phyloP scores from a whole-genome alignment of 2,113 vertebrate genomes.

The Lophotis ruficrista region DNA sequence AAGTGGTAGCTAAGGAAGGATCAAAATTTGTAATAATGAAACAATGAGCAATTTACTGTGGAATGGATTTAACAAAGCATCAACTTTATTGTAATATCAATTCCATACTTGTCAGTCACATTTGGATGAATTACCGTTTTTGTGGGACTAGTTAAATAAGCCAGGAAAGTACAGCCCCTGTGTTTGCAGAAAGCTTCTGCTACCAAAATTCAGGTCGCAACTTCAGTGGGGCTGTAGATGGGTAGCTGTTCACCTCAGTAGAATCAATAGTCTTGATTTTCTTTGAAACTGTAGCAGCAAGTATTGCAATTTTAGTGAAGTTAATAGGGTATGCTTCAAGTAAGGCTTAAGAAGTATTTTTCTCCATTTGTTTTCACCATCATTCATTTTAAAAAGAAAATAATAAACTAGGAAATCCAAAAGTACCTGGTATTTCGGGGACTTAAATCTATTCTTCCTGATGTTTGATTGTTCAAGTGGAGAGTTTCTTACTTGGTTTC shows the following conservation, averaged over 20 bases:
- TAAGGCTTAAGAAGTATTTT: neutral
- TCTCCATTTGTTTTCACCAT: neutral
- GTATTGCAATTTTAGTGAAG: neutral
- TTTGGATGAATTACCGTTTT: neutral
- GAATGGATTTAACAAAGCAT: neutral
- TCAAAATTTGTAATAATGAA: neutral
- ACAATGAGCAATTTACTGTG: neutral
- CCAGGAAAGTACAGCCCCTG: neutral
- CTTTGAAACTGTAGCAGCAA: neutral
- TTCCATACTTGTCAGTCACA: neutral
- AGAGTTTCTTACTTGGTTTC: neutral
- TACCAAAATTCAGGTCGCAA: neutral
- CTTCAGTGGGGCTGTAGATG: neutral
- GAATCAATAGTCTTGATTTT: neutral
- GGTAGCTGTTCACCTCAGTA: neutral
- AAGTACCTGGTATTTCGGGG: neutral
- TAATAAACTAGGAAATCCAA: neutral
- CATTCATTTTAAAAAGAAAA: neutral
- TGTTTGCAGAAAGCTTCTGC: neutral
- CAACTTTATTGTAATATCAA: neutral
- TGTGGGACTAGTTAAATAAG: neutral
- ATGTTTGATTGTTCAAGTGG: neutral
- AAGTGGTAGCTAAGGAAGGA: neutral
- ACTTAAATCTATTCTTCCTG: neutral
- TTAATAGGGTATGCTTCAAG: neutral